Evolutionary conservation across 2,888 invertebrate genomes (phyloP), one percentile per base, ranked within the genome.

Genomic region (Helobdella robusta): DNA sequence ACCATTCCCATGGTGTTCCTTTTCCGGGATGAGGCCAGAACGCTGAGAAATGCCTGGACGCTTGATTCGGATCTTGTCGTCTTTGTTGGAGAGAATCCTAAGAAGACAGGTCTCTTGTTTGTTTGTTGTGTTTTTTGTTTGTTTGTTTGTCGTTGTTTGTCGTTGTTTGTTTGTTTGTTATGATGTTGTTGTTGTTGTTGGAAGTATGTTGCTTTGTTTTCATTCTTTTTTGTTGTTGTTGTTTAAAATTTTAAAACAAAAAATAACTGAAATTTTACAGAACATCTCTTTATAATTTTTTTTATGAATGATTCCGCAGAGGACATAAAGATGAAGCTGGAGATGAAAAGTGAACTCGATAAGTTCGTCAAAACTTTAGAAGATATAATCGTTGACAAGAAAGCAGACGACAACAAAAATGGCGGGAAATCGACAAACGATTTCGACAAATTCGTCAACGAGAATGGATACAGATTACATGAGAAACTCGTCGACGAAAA

Each of bases 1-100:
- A 84, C 81, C 70, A 91, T 94, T 75, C 91, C 93, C 0, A 85
- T 91, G n/a, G 88, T 92, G 8, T 94, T 94, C 78, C 83, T 94
- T 64, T 94, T 89, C 78, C 84, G 85, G 5, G 82, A 84, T 67
- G 91, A 93, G 52, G 68, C 64, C 5, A 79, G 82, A 18, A 83
- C 85, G 70, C 79, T 93, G n/a, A 78, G 84, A 0, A 81, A 84
- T 20, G 84, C 85, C 0, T 76, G 87, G 68, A 75, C 81, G 4
- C 78, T 81, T 0, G 80, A 85, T 69, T 84, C 85, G 0, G 78
- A 82, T 8, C 73, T 87, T 23, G 79, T 82, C 36, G 81, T 87
- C 0, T 82, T 82, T 48, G 66, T 80, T n/a, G 72, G 74, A 8
- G 75, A 76, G 46, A 56, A 54, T 5, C 65, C 70, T 50, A 62